These are phyloP conservation scores for Hoplodrina blanda DNA, from an alignment of 2,888 invertebrate genomes.

Conservation along the genomic window DNA sequence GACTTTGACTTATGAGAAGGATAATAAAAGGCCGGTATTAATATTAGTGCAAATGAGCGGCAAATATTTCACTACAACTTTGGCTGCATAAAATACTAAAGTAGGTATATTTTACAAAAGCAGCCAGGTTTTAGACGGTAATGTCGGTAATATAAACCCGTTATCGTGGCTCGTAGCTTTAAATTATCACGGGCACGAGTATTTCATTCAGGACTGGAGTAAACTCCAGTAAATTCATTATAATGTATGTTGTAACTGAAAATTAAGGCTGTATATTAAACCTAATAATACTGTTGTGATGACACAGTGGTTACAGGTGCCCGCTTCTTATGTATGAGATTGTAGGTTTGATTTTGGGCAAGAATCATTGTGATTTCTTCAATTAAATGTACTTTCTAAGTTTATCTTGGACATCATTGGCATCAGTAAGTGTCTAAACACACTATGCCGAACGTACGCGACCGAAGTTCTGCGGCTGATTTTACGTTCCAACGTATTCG, in stretches of 20 bases:
- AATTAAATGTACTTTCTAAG: too few relatives aligned
- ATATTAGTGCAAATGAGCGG: constrained; percentile 14
- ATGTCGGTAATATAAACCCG: constrained; percentile 40
- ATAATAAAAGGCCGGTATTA: too few relatives aligned
- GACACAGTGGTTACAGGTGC: too few relatives aligned
- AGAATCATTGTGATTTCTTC: too few relatives aligned
- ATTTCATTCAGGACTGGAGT: constrained; percentile 33
- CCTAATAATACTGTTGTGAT: not conserved
- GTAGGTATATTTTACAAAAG: constrained; percentile 25
- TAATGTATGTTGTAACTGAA: constrained; percentile 52
- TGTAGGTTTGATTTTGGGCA: too few relatives aligned
- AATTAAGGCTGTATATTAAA: constrained; percentile 50
- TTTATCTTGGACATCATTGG: too few relatives aligned
- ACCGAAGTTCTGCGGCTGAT: too few relatives aligned
- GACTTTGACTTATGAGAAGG: too few relatives aligned
- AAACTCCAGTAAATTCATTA: constrained; percentile 51
- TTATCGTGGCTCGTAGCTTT: constrained; percentile 42
- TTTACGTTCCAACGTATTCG: too few relatives aligned
- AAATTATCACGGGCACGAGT: constrained; percentile 42
- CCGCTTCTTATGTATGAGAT: too few relatives aligned
- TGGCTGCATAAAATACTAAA: constrained; percentile 42
- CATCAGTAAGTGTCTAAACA: too few relatives aligned
- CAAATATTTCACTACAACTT: constrained; percentile 23
- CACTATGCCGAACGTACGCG: too few relatives aligned
- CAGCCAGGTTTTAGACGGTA: constrained; percentile 27